These are phyloP conservation scores for Cheilosia pagana DNA, from an alignment of 2,888 invertebrate species.

Conservation along the genomic window DNA sequence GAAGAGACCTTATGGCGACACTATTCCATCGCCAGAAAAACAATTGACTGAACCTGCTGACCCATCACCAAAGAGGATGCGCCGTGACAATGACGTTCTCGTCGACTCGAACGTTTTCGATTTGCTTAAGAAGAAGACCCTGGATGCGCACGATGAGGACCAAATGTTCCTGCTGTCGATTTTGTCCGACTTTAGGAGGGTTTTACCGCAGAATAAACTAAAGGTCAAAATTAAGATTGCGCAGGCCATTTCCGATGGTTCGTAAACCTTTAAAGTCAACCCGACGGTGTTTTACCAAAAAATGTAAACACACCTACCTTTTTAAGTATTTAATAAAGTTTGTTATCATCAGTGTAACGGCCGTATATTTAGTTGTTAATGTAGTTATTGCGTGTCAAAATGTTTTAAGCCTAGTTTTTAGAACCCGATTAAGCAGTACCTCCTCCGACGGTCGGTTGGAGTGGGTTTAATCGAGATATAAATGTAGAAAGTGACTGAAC, in stretches of 20 bases:
- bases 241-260: slow-evolving; percentile 66
- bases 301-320: no score
- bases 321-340: no score
- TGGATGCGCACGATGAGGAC: slow-evolving; percentile 71
- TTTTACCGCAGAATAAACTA: slow-evolving; percentile 71
- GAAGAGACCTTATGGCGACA: no score
- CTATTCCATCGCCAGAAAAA: neutral
- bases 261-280: neutral
- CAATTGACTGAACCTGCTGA: neutral
- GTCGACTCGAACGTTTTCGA: slow-evolving; percentile 27
- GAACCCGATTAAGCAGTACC: no score
- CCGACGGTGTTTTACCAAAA: no score
- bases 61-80: neutral
- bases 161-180: slow-evolving; percentile 76
- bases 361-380: no score
- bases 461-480: no score
- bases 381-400: no score
- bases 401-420: no score
- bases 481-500: no score
- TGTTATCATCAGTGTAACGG: no score
- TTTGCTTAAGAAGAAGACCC: slow-evolving; percentile 17
- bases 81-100: neutral
- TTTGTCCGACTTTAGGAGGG: slow-evolving; percentile 73
- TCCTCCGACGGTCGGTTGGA: no score
- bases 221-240: slow-evolving; percentile 75